Evolutionary conservation across 2,797 vertebrate species (phyloP), one percentile per base, ranked within the genome.

Genomic region (Selene dorsalis): DNA sequence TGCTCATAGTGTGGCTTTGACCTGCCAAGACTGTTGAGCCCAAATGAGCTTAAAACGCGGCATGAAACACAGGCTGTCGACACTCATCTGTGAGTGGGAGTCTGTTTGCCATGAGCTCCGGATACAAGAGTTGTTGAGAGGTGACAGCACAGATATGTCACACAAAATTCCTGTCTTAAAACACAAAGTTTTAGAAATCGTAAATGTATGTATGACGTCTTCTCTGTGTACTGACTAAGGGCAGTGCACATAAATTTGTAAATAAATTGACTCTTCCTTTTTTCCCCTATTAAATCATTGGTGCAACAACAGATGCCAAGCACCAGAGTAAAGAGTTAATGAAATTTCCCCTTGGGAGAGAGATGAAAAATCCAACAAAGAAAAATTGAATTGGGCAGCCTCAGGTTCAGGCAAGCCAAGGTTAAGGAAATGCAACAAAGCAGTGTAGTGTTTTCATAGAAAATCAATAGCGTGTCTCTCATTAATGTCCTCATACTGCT

Each of bases 401-500:
- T 79, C 38, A n/a, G 81, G 84, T 92, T 87, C 59, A 75, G 62
- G 70, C 67, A 79, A 89, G 83, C 87, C 89, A 93, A 92, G 90
- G 91, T 92, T 94, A 92, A 91, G 80, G 72, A 89, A 93, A 93
- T 81, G 87, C 86, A 92, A 88, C 91, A 92, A 90, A 92, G 87
- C 79, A 80, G 80, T 52, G 77, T 66, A 73, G 84, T 63, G 78
- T 88, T 92, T 91, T 88, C 85, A 93, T 89, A 73, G 85, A 89
- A 92, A 94, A 93, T 93, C 93, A 89, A 94, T 94, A 88, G 30
- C 22, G 75, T 75, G 80, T 82, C 74, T 87, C 80, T 91, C 91
- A 90, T 94, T 89, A 92, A 87, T 92, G 88, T 87, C 86, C 80
- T 83, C 57, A 57, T 80, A 43, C 77, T 58, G 81, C 83, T 77